Evolutionary conservation across 2,888 invertebrate species (phyloP).

Genomic region (Melieria crassipennis): DNA sequence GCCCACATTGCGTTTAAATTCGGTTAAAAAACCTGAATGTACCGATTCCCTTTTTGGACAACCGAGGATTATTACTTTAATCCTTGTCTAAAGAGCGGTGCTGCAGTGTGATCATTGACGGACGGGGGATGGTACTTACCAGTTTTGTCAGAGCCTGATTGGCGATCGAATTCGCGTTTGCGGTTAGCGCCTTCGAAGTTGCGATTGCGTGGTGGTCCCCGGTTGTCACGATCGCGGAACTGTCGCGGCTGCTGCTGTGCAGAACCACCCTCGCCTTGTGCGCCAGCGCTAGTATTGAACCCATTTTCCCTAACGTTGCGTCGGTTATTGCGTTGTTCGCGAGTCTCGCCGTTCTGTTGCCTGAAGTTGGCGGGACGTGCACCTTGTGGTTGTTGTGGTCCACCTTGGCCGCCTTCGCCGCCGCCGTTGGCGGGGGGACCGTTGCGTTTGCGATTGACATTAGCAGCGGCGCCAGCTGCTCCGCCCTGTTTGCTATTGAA

Average conservation of each 20-base stretch:
- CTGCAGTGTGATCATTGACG: too few relatives aligned
- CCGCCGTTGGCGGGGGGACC: constrained; percentile 43
- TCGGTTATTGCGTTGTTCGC: constrained; percentile 74
- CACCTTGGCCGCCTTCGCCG: constrained; percentile 45
- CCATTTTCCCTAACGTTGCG: constrained; percentile 68
- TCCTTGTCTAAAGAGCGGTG: too few relatives aligned
- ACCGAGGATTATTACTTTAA: too few relatives aligned
- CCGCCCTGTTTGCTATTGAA: constrained; percentile 54
- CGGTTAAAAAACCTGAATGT: too few relatives aligned
- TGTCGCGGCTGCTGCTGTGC: constrained; percentile 67
- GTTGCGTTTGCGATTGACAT: constrained; percentile 49
- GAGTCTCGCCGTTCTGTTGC: constrained; percentile 69
- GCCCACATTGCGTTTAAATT: too few relatives aligned
- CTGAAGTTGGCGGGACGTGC: constrained; percentile 54
- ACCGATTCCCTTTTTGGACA: too few relatives aligned
- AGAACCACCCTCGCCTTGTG: constrained; percentile 48
- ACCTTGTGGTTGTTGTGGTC: constrained; percentile 48
- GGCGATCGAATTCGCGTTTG: constrained; percentile 94
- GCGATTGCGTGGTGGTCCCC: constrained; percentile 60
- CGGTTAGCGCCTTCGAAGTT: constrained; percentile 64
- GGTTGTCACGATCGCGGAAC: constrained; percentile 52
- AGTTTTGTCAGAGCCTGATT: constrained; percentile 95
- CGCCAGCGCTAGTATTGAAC: constrained; percentile 25
- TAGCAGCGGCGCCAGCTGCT: constrained; percentile 39
- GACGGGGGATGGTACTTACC: constrained; percentile 66